Base-by-base conservation (phyloP, 2,888 invertebrate species). In the Argyra leucocephala region DNA sequence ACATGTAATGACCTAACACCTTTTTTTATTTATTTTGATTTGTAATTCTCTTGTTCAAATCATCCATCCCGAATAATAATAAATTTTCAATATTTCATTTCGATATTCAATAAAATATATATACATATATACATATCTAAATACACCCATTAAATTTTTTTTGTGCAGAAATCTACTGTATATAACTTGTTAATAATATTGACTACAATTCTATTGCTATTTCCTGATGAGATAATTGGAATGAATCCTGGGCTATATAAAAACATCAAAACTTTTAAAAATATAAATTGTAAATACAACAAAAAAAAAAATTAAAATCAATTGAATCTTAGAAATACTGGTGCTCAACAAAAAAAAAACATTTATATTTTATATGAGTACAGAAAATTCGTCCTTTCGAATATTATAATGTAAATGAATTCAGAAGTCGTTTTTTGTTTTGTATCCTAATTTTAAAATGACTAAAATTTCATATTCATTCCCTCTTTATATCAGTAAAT, bases 1-100 rank as follows among this genome's bases (percentile, higher is more conserved):
- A 68, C 66, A 66, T 48, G 66, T 65, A 68, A 65, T 66, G 65
- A 65, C 65, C 65, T 66, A 66, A 66, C 68, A 68, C 68, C 68
- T 66, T 22, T 36, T 22, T 26, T 59, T 23, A 7, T 15, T 48
- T 57, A 22, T 21, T 22, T 58, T 22, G 21, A 3, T 21, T 12
- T 37, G 12, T 12, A 48, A 18, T 48, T 18, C 48, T 48, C 9
- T 48, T 48, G 48, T 48, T 48, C 18, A 12, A 15, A 3, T 12
- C 9, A 48, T 48, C 48, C 7, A 31, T 12, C 12, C 9, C 7
- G 26, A 31, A 6, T 4, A 48, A 48, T 48, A 48, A 48, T 1
- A 48, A 15, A 6, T 48, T 48, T 18, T 18, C 2, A 48, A 48
- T 48, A 48, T 48, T 48, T 48, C 48, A 48, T n/a, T 18, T 48